Conservation (phyloP, 2,797 vertebrate species). For the Acipenser transmontanus region DNA sequence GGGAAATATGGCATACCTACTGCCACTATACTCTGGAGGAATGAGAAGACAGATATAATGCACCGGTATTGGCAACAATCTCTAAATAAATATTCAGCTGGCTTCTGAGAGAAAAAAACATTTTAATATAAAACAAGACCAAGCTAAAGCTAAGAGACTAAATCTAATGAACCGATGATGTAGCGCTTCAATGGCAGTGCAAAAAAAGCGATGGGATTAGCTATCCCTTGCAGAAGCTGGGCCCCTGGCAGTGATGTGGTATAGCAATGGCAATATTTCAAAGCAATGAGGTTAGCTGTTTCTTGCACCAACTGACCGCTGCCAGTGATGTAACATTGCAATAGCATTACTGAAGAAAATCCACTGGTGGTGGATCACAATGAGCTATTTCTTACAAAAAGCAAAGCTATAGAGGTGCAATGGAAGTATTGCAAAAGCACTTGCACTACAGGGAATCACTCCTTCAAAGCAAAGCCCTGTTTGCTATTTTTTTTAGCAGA, state of each 20-base stretch:
- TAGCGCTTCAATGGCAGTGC: constrained; percentile 1
- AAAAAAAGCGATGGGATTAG: constrained; percentile 2
- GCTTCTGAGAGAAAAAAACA: too few species aligned
- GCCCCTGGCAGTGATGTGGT: constrained; percentile 2
- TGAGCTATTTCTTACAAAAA: neutral
- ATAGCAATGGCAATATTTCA: constrained; percentile 6
- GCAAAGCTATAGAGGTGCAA: neutral
- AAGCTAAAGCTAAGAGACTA: neutral
- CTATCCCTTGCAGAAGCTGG: constrained; percentile 4
- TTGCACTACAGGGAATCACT: neutral
- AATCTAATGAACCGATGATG: constrained; percentile 10
- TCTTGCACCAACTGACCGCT: neutral
- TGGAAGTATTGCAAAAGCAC: neutral
- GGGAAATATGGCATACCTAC: neutral
- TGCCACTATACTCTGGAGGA: too few species aligned
- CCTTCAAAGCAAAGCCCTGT: constrained; percentile 2
- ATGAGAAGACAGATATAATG: neutral
- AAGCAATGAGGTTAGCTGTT: constrained; percentile 5
- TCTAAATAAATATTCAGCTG: neutral
- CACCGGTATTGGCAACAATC: constrained; percentile 13
- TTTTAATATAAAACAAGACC: neutral
- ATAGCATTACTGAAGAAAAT: neutral
- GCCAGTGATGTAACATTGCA: neutral
- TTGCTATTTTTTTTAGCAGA: constrained; percentile 5
- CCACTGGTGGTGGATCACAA: neutral